A percentile compares a stretch with the other conserved stretches of the same genome.
Evolutionary conservation across 2,888 invertebrate species (phyloP).

Genomic region (Drosophila merina): DNA sequence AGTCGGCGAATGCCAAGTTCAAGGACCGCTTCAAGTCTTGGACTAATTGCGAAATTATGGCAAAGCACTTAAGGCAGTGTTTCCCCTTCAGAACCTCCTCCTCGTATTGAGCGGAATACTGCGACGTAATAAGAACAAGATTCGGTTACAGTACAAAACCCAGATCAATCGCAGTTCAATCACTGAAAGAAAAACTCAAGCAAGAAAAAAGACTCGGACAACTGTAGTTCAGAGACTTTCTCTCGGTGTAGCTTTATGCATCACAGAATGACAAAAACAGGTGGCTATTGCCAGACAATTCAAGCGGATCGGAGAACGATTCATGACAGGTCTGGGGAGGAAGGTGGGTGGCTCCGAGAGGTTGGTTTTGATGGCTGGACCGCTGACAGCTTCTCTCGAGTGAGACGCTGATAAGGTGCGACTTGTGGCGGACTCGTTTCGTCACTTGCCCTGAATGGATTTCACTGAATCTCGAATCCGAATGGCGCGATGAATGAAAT

Average conservation of each 20-base stretch:
- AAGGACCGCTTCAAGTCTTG: conserved; percentile 67
- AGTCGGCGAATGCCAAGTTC: conserved; percentile 73
- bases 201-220: background rate
- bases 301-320: conserved; percentile 11
- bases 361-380: conserved; percentile 19
- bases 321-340: conserved; percentile 3
- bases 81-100: background rate
- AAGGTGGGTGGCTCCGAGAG: conserved; percentile 6
- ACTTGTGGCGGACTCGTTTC: conserved; percentile 43
- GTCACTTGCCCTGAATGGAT: conserved; percentile 53
- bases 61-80: conserved; percentile 33
- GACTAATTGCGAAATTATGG: conserved; percentile 40
- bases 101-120: conserved; percentile 16
- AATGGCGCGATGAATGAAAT: conserved; percentile 56
- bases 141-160: conserved; percentile 10
- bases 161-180: background rate
- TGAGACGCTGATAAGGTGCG: conserved; percentile 52
- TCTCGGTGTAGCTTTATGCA: background rate
- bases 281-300: background rate
- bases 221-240: background rate
- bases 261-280: conserved; percentile 15
- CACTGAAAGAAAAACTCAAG: conserved; percentile 1
- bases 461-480: conserved; percentile 23
- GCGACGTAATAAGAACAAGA: conserved; percentile 55
- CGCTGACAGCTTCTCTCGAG: conserved; percentile 24